Percentiles rank a stretch among this genome's conserved stretches.
Evolutionary conservation across 1,140 invertebrate species (phyloP).

Genomic region (Pachyrhynchus sulphureomaculatus): DNA sequence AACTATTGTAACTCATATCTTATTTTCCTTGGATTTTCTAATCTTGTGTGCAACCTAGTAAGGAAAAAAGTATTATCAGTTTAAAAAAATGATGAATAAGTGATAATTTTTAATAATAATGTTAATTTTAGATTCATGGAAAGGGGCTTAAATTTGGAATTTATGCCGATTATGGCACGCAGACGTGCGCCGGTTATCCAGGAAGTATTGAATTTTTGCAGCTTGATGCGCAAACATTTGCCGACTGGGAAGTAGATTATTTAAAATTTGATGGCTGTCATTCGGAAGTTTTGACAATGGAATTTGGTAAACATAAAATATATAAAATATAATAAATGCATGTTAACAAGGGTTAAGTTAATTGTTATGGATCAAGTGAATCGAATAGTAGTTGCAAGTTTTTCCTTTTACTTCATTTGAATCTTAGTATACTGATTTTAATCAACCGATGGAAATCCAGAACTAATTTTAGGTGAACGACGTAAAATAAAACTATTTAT

Average conservation of each 20-base stretch:
- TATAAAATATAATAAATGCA: neutral
- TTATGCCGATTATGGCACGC: conserved; percentile 84
- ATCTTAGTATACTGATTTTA: neutral
- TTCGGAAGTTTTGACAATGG: conserved; percentile 61
- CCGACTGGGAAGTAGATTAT: conserved; percentile 86
- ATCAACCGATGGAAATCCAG: no score
- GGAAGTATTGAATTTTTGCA: conserved; percentile 75
- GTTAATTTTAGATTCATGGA: conserved; percentile 69
- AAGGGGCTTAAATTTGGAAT: conserved; percentile 84
- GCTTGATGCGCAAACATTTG: conserved; percentile 81
- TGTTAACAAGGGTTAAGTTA: neutral
- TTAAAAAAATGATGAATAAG: no score
- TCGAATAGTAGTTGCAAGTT: neutral
- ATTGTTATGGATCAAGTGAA: no score
- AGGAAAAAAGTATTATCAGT: no score
- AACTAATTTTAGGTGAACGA: no score
- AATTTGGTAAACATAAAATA: conserved; percentile 50
- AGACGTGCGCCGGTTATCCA: conserved; percentile 84
- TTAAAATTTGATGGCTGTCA: conserved; percentile 89
- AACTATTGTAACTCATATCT: no score
- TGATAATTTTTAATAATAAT: no score
- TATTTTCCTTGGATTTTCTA: no score
- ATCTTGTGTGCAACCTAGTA: no score
- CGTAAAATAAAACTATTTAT: no score
- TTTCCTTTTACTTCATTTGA: neutral